Base-by-base conservation (phyloP, 2,113 vertebrate genomes). In the Leptobrachium ailaonicum region DNA sequence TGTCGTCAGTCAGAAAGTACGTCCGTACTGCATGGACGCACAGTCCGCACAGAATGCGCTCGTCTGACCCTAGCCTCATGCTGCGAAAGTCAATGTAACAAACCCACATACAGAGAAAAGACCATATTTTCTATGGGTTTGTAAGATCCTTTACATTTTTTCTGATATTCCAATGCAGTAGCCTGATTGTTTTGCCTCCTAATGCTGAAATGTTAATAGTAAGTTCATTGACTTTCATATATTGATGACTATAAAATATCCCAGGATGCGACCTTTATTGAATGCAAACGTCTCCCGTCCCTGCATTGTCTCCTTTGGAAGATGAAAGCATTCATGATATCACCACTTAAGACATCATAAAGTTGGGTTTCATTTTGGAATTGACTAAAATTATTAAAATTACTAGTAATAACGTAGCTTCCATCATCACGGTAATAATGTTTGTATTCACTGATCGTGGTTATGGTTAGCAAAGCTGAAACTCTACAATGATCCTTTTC, bases 131-230 rank as follows among this genome's bases (percentile, higher is more conserved):
- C n/a, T 63, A 41, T 60, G 76, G 40, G 54, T 54, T 43, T 40
- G 4, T 67, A 62, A 78, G 56, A 64, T 11, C 43, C 68, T 50
- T 47, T 3, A n/a, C 45, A 53, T 62, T 78, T 71, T 45, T 78
- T 32, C 20, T 32, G 20, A 32, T 62, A 78, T 78, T 78, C 60
- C 67, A 63, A 62, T 41, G 67, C 70, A 78, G 62, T 63, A 71
- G 76, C 2, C 56, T 71, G 43, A 78, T 78, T 62, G 71, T 70
- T 32, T 71, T 71, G 60, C 76, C 56, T 62, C 56, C 76, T 71
- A 71, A 63, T 50, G 20, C 44, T 63, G 56, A 58, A 63, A 6
- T 78, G 76, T 62, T 41, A 62, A 77, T 70, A 41, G 14, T 20
- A 11, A 10, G 20, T 45, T 41, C 67, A 67, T 67, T 71, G 3